These are phyloP conservation scores for Dascillus cervinus DNA, from an alignment of 2,888 invertebrate species.

Conservation along the genomic window DNA sequence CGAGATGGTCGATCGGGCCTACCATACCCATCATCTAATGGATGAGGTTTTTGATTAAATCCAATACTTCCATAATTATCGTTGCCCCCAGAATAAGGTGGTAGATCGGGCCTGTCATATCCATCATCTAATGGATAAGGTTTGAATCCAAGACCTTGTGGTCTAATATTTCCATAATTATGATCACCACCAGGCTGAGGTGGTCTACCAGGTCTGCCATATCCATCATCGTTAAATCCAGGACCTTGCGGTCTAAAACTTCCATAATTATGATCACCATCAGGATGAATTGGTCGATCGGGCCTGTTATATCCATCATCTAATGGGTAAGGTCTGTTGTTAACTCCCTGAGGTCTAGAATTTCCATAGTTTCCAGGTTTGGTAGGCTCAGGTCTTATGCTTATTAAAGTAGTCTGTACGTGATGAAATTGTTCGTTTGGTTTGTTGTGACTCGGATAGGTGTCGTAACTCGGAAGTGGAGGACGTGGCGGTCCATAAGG, in stretches of 20 bases:
- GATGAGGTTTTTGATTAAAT: too few species aligned
- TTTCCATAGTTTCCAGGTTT: not conserved
- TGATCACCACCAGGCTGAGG: not conserved
- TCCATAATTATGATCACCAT: not conserved
- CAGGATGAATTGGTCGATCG: not conserved
- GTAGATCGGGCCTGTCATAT: too few species aligned
- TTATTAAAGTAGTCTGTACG: too few species aligned
- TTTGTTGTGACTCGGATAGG: not conserved
- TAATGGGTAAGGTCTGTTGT: not conserved
- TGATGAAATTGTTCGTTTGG: too few species aligned
- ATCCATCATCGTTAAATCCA: slow-evolving; percentile 1
- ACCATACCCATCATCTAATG: slow-evolving; percentile 3
- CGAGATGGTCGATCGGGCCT: slow-evolving; percentile 1
- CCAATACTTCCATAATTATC: too few species aligned
- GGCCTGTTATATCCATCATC: slow-evolving; percentile 1
- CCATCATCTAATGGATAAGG: not conserved
- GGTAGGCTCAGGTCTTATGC: slow-evolving; percentile 1
- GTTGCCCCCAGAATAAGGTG: too few species aligned
- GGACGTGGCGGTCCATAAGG: too few species aligned
- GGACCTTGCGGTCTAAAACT: not conserved
- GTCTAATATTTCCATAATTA: too few species aligned
- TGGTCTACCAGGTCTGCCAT: slow-evolving; percentile 3
- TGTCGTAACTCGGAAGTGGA: not conserved
- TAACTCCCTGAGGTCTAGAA: not conserved
- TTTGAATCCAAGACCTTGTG: too few species aligned